Evolutionary conservation across 2,113 vertebrate genomes (phyloP), one percentile per base, ranked within the genome.

Genomic region (Tragelaphus scriptus): DNA sequence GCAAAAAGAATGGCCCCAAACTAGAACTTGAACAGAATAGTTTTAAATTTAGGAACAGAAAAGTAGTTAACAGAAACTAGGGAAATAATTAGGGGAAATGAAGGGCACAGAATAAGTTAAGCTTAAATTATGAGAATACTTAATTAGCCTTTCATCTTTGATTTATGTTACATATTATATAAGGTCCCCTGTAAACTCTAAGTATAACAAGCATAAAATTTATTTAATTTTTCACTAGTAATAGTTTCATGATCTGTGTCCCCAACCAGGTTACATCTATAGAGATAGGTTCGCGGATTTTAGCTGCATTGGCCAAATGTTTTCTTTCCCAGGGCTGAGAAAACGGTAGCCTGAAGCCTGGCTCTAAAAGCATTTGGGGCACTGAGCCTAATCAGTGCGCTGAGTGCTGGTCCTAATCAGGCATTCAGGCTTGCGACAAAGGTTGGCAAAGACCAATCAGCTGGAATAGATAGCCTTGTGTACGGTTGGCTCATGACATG

Each of bases 391-490:
- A 40, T 71, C 65, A 53, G 23, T 80, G 44, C 26, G 14, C 49
- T 30, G n/a, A 71, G 25, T 91, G 19, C 92, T 97, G 51, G 32
- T 97, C 40, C 61, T 92, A 86, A 89, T 55, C 59, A 94, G 56
- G 16, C 53, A 89, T 96, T 90, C 89, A 90, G 13, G 1, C 26
- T 85, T 96, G 26, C 81, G 90, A 96, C 90, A 97, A 96, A 96
- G n/a, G 59, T 53, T 92, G 89, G 59, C 82, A 89, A 56, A 90
- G 85, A 81, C 32, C 40, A 97, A 9, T 92, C 79, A 53, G 26
- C 59, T 68, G 90, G 75, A 98, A 92, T 71, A 32, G 88, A 79
- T n/a, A 51, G 47, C 15, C 85, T 81, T 93, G 61, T 95, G 40
- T 97, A 71, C 53, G 81, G n/a, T 61, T 91, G 82, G 36, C 28